Percentiles rank a stretch among this genome's conserved stretches.
phyloP scores from a whole-genome alignment of 1,140 invertebrate species.

The Megalopta genalis region DNA sequence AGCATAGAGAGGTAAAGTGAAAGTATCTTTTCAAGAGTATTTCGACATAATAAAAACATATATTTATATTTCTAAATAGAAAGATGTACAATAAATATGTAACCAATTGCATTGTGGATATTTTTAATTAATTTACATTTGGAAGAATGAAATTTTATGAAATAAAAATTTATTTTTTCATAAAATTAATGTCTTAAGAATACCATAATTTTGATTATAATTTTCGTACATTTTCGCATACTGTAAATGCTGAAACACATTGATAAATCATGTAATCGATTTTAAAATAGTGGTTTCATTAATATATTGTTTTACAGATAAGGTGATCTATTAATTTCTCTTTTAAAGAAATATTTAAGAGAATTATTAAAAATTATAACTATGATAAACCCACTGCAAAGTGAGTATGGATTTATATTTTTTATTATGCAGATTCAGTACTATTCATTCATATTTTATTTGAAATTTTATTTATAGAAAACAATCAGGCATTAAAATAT shows the following conservation, averaged over 20 bases:
- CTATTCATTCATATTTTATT: neutral
- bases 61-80: neutral
- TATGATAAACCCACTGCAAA: constrained; percentile 50
- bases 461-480: constrained; percentile 60
- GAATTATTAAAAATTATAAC: neutral
- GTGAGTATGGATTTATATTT: constrained; percentile 43
- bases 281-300: neutral
- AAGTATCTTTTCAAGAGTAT: neutral
- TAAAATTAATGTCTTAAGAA: neutral
- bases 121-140: neutral
- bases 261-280: neutral
- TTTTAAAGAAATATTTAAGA: neutral
- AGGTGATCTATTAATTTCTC: neutral
- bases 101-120: neutral
- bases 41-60: neutral
- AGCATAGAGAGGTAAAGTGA: neutral
- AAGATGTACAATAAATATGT: neutral
- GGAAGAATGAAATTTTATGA: neutral
- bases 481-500: constrained; percentile 85
- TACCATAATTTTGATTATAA: too few relatives aligned
- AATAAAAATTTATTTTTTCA: neutral
- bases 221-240: neutral
- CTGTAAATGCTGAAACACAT: neutral
- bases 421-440: constrained; percentile 3
- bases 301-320: constrained; percentile 25